Conservation (phyloP, 37 sponge, comb jelly and placozoan genomes). For the Halisarca cf. caerulea region DNA sequence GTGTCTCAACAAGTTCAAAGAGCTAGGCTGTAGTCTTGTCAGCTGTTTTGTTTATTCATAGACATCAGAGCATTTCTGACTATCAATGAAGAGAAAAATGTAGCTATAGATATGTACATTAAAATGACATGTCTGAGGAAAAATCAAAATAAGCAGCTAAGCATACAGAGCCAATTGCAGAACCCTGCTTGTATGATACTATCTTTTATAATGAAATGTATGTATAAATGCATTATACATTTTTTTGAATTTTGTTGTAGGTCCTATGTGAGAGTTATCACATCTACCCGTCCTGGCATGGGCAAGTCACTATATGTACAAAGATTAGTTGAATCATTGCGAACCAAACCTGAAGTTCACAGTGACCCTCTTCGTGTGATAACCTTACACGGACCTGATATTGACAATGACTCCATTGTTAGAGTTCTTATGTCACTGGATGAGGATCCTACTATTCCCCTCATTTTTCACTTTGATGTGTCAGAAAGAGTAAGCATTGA, state of each 20-base stretch:
- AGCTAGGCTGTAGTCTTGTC: no score
- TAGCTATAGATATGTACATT: no score
- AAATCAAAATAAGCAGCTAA: no score
- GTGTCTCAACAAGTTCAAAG: no score
- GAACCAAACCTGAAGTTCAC: not conserved
- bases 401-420: constrained; percentile 50
- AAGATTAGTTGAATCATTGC: constrained; percentile 39
- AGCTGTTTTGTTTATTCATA: no score
- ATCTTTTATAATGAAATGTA: no score
- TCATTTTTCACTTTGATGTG: constrained; percentile 57
- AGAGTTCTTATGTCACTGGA: not conserved
- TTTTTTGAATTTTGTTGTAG: constrained; percentile 31
- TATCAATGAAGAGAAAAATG: no score
- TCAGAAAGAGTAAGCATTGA: constrained; percentile 41
- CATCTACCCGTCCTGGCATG: constrained; percentile 67
- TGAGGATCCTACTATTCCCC: not conserved
- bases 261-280: constrained; percentile 64
- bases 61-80: no score
- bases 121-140: no score
- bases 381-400: constrained; percentile 65
- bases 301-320: constrained; percentile 68
- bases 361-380: not conserved
- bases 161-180: no score
- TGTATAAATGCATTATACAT: no score
- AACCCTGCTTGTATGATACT: no score